A percentile compares a stretch with the other conserved stretches of the same genome.
These are phyloP conservation scores for Sphaeridia pumilis DNA, from an alignment of 2,888 invertebrate genomes.

Conservation along the genomic window DNA sequence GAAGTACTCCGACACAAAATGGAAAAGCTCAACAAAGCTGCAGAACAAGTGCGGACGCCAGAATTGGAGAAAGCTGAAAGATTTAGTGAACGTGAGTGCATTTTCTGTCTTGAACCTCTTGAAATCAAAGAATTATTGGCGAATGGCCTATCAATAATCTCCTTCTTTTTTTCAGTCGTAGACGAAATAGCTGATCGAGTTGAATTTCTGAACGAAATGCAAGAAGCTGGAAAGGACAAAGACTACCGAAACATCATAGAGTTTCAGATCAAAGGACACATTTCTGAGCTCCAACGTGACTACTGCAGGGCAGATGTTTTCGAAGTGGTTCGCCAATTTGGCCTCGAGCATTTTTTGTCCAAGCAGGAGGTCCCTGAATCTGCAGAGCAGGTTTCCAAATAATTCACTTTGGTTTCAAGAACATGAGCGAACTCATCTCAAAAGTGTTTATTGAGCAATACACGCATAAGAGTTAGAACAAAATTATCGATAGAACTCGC, in stretches of 20 bases:
- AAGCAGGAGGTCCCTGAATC: slow-evolving; percentile 1
- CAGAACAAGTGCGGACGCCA: slow-evolving; percentile 3
- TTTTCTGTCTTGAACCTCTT: not conserved
- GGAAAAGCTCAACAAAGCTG: not conserved
- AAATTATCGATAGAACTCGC: slow-evolving; percentile 13
- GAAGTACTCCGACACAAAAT: slow-evolving; percentile 1
- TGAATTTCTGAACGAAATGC: slow-evolving; percentile 13
- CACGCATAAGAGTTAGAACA: too few relatives aligned
- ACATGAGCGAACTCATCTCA: too few relatives aligned
- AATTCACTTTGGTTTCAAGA: too few relatives aligned
- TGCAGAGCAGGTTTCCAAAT: too few relatives aligned
- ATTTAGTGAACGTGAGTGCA: slow-evolving; percentile 19
- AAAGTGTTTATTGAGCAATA: too few relatives aligned
- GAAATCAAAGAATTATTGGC: not conserved
- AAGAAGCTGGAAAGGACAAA: slow-evolving; percentile 12
- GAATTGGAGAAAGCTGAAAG: slow-evolving; percentile 14
- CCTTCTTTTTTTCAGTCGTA: slow-evolving; percentile 3
- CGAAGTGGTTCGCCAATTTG: slow-evolving; percentile 7
- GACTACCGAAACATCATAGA: slow-evolving; percentile 13
- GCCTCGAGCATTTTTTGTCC: slow-evolving; percentile 11
- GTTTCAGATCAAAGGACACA: slow-evolving; percentile 15
- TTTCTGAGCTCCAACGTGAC: slow-evolving; percentile 7
- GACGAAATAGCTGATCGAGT: slow-evolving; percentile 14
- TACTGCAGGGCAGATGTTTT: not conserved
- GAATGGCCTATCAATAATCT: not conserved